Evolutionary conservation across 2,888 invertebrate species (phyloP).

Genomic region (Heteropelma amictum): DNA sequence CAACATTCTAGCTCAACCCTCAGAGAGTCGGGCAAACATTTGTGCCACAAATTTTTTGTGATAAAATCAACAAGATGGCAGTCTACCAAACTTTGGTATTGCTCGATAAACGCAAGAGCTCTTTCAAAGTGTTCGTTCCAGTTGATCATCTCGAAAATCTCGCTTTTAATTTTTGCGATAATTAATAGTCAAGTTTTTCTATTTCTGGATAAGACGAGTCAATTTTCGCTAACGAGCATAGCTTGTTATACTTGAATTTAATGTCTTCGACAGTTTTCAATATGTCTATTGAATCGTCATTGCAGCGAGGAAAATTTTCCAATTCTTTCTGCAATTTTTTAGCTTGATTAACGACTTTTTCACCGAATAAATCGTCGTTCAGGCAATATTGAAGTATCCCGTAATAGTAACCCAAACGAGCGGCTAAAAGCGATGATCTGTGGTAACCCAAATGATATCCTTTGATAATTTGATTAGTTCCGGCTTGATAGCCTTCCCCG

Average conservation of each 20-base stretch:
- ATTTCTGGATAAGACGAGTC: slow-evolving; percentile 80
- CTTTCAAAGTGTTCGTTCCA: slow-evolving; percentile 69
- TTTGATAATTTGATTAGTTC: slow-evolving; percentile 80
- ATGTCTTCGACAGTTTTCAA: slow-evolving; percentile 82
- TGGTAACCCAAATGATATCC: slow-evolving; percentile 89
- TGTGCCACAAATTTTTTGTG: slow-evolving; percentile 83
- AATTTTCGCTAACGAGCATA: slow-evolving; percentile 84
- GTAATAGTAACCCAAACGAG: slow-evolving; percentile 87
- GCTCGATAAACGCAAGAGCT: slow-evolving; percentile 81
- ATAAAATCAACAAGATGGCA: slow-evolving; percentile 89
- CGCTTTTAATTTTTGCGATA: neutral
- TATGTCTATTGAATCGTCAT: slow-evolving; percentile 84
- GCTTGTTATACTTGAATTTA: slow-evolving; percentile 84
- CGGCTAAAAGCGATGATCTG: slow-evolving; percentile 86
- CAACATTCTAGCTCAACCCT: slow-evolving; percentile 78
- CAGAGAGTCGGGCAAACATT: slow-evolving; percentile 80
- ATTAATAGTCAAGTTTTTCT: slow-evolving; percentile 82
- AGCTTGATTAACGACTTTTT: slow-evolving; percentile 81
- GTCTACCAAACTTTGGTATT: slow-evolving; percentile 83
- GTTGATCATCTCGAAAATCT: slow-evolving; percentile 59
- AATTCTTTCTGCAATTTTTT: slow-evolving; percentile 81
- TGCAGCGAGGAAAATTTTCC: slow-evolving; percentile 82
- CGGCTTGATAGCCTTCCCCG: slow-evolving; percentile 84
- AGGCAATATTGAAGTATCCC: slow-evolving; percentile 81
- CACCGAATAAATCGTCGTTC: slow-evolving; percentile 68